Evolutionary conservation across 2,113 vertebrate genomes (phyloP).

Genomic region (human): DNA sequence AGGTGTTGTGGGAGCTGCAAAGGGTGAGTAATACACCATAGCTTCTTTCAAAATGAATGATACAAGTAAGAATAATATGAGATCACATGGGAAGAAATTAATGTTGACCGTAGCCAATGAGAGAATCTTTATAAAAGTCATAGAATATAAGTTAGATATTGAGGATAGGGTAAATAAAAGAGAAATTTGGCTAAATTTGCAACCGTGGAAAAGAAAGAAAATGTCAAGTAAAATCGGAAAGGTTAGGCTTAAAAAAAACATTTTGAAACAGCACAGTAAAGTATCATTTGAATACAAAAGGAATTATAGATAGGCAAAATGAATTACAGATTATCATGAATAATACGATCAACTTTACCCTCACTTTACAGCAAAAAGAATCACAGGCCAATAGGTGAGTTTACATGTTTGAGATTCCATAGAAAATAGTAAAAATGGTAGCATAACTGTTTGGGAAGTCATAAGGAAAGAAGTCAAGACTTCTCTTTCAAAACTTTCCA

Average conservation of each 20-base stretch:
- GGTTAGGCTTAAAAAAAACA: not conserved
- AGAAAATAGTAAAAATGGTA: not conserved
- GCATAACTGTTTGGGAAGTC: not conserved
- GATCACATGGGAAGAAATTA: not conserved
- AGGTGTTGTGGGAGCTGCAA: not conserved
- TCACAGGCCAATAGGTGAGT: not conserved
- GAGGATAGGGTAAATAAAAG: not conserved
- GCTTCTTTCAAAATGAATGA: not conserved
- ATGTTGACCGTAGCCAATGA: not conserved
- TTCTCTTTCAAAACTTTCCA: not conserved
- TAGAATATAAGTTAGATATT: not conserved
- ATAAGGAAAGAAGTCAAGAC: not conserved
- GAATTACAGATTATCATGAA: not conserved
- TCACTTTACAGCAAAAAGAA: not conserved
- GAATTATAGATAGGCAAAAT: not conserved
- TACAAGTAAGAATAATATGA: not conserved
- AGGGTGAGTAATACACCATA: not conserved
- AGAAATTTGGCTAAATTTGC: not conserved
- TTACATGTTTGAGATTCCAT: not conserved
- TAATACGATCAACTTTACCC: not conserved
- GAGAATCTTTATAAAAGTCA: not conserved
- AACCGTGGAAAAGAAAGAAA: not conserved
- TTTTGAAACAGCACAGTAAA: not conserved
- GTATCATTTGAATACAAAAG: not conserved
- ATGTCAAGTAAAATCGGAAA: not conserved